Evolutionary conservation across 2,888 invertebrate species (phyloP).

Genomic region (Drosophila atripex): DNA sequence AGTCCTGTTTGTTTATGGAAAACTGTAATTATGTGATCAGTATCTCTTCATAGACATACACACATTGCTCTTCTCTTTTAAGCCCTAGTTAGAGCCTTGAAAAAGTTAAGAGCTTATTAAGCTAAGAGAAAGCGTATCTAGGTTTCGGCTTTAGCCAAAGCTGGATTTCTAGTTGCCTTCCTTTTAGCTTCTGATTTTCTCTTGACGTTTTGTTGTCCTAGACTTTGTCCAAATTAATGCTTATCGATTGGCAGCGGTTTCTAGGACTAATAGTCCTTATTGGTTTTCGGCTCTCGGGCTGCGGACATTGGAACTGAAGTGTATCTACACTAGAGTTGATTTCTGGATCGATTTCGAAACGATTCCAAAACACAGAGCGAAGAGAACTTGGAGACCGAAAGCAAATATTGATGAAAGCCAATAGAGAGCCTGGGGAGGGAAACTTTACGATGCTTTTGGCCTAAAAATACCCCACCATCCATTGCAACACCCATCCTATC

Average conservation of each 20-base stretch:
- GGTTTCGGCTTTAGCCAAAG: neutral
- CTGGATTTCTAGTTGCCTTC: neutral
- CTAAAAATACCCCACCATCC: conserved; percentile 64
- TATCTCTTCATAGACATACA: too few species aligned
- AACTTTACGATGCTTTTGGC: conserved; percentile 60
- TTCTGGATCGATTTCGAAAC: conserved; percentile 31
- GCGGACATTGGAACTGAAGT: conserved; percentile 18
- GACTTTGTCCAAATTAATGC: conserved; percentile 53
- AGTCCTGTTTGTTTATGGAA: neutral
- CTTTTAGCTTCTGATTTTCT: neutral
- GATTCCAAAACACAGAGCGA: conserved; percentile 1
- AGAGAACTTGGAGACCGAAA: neutral
- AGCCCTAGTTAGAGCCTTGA: too few species aligned
- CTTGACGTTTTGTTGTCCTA: conserved; percentile 8
- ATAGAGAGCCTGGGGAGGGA: neutral
- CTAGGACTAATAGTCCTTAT: neutral
- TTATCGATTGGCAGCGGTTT: conserved; percentile 54
- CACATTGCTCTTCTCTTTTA: accelerated
- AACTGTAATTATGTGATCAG: too few species aligned
- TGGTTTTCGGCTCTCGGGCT: neutral
- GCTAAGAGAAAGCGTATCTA: neutral
- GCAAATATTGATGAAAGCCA: conserved; percentile 5
- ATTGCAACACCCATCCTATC: neutral
- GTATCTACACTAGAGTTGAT: neutral
- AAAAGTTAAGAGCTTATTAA: too few species aligned